Evolutionary conservation across 64 coral and sea anemone species (phyloP), one percentile per base, ranked within the genome.

Genomic region (Porites australiensis): DNA sequence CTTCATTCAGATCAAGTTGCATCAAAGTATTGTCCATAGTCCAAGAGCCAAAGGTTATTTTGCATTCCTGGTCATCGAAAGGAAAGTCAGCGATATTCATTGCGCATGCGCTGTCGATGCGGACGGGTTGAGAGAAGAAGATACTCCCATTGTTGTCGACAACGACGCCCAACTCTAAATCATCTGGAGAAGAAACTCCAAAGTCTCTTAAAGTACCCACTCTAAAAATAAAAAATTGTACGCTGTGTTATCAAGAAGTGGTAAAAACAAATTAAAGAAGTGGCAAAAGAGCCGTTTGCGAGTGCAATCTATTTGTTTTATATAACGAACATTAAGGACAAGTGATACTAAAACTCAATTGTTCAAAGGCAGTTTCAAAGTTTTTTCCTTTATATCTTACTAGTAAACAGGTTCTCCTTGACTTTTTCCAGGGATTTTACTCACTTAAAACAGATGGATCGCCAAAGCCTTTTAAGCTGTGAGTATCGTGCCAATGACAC

Each of bases 41-140:
- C 97, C 97, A 98, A 10, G 97, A 83, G 10, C 94, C 91, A 44
- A 98, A 79, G 14, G 82, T 82, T 13, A 98, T 13, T 44, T 79
- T 19, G 51, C 97, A 98, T 16, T 79, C 61, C 47, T 98, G 97
- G 15, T 98, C 90, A 22, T 98, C 97, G 73, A 88, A 98, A 5
- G 97, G 97, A 50, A 93, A 98, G 72, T 78, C 77, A 9, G 88
- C 75, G 16, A 98, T 91, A 64, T 72, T 95, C 4, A 90, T 69
- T 6, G 88, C 89, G n/a, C 97, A 98, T 74, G 89, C 85, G 58
- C 80, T 89, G 10, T 77, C 87, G 50, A 98, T 89, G 4, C 53
- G 64, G 0, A 88, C 87, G 18, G 92, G 94, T 55, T 92, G 84
- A 19, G 53, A 79, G 49, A 96, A 94, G 52, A 86, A 90, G 11